phyloP scores from a whole-genome alignment of 2,888 invertebrate species.

The Trachelus tabidus region DNA sequence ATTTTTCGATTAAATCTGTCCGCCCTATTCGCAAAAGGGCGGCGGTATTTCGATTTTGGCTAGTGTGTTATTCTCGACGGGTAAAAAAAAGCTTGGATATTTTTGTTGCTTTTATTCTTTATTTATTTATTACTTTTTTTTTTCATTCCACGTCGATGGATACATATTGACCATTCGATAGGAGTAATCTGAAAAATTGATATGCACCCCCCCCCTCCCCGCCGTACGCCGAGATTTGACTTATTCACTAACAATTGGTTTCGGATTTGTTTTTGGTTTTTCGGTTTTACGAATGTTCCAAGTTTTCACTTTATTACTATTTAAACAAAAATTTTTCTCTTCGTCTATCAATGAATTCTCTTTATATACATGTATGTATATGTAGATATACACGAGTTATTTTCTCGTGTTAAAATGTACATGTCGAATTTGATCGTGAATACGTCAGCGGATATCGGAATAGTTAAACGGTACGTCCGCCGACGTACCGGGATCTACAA shows the following conservation, averaged over 20 bases:
- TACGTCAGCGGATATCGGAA: background rate
- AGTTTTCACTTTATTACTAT: background rate
- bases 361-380: background rate
- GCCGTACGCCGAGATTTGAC: background rate
- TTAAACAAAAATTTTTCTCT: background rate
- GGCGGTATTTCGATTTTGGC: background rate
- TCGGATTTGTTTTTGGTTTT: background rate
- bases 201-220: background rate
- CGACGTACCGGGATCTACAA: background rate
- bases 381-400: background rate
- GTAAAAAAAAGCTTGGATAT: background rate
- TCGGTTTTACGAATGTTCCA: background rate
- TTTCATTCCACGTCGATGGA: background rate
- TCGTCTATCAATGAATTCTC: background rate
- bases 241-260: background rate
- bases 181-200: background rate
- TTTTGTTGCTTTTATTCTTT: background rate
- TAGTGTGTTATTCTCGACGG: background rate
- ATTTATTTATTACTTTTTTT: background rate
- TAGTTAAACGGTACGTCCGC: background rate
- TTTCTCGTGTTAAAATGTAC: background rate
- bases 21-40: background rate
- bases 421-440: background rate
- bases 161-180: background rate
- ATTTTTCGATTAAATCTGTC: conserved; percentile 46